Conservation (phyloP, 2,888 invertebrate species). For the Mesochorus sp. region DNA sequence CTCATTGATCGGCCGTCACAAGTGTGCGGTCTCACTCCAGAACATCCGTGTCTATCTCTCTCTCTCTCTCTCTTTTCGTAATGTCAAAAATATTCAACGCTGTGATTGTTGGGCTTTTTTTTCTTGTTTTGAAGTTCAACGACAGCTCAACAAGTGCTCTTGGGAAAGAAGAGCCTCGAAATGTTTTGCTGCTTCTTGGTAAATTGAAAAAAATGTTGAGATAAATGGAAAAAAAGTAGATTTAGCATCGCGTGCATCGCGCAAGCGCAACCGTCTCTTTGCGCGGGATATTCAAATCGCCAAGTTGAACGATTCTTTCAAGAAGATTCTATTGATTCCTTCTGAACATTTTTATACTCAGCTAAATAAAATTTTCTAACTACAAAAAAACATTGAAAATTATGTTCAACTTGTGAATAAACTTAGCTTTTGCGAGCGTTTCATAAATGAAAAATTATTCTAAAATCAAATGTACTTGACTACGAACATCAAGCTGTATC, state of each 20-base stretch:
- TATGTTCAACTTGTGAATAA: no score
- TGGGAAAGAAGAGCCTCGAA: conserved; percentile 62
- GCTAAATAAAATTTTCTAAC: no score
- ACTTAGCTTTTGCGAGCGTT: no score
- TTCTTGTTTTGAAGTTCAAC: neutral
- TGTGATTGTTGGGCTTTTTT: conserved; percentile 17
- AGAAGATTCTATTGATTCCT: neutral
- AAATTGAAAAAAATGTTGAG: conserved; percentile 56
- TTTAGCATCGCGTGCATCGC: neutral
- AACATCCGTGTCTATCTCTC: neutral
- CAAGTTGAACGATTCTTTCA: neutral
- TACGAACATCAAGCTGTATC: no score
- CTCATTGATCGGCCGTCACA: conserved; percentile 38
- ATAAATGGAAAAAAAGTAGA: neutral
- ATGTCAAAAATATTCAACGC: conserved; percentile 33
- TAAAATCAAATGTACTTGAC: no score
- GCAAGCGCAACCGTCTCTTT: neutral
- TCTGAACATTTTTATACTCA: no score
- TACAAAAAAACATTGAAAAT: no score
- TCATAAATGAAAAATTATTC: no score
- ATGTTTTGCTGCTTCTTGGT: conserved; percentile 81
- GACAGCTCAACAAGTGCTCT: neutral
- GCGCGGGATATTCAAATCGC: conserved; percentile 24
- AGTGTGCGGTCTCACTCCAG: neutral
- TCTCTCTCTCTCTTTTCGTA: no score